Conservation (phyloP, 1,140 invertebrate species). For the Brachionus calyciflorus region DNA sequence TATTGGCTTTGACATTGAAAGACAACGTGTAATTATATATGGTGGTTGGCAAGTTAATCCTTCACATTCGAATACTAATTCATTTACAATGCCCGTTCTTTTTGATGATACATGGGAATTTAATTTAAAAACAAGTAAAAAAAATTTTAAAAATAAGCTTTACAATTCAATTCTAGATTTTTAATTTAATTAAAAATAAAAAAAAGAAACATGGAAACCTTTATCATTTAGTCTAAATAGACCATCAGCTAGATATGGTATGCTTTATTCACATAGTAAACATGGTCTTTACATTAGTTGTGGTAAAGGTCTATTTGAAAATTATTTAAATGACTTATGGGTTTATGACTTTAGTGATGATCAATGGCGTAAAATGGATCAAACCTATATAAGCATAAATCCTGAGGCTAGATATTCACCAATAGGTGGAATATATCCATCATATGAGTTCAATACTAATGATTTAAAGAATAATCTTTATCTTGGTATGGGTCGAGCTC, state of each 20-base stretch:
- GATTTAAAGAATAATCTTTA: slow-evolving; percentile 7
- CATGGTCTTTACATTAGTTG: slow-evolving; percentile 14
- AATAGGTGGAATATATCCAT: slow-evolving; percentile 36
- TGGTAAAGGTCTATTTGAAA: slow-evolving; percentile 11
- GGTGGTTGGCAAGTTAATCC: slow-evolving; percentile 25
- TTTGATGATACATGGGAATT: slow-evolving; percentile 46
- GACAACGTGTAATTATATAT: background rate
- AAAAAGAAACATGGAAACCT: slow-evolving; percentile 28
- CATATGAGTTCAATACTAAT: background rate
- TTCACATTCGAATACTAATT: background rate
- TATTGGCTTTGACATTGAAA: slow-evolving; percentile 14
- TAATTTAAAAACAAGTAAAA: slow-evolving; percentile 39
- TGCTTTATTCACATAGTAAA: slow-evolving; percentile 35
- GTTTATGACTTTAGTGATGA: slow-evolving; percentile 37
- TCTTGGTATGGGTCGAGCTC: slow-evolving; percentile 27
- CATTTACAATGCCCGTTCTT: slow-evolving; percentile 23
- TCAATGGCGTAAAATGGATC: slow-evolving; percentile 45
- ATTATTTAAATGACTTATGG: slow-evolving; percentile 43
- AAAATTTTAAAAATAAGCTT: background rate
- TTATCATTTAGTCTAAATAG: background rate
- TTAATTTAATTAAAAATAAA: too few species aligned
- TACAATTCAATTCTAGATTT: too few species aligned
- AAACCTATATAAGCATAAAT: slow-evolving; percentile 31
- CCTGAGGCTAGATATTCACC: slow-evolving; percentile 31
- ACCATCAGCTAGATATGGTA: slow-evolving; percentile 21